A percentile compares a stretch with the other conserved stretches of the same genome.
Conservation (phyloP, 2,888 invertebrate genomes). For the Pristionchus entomophagus region DNA sequence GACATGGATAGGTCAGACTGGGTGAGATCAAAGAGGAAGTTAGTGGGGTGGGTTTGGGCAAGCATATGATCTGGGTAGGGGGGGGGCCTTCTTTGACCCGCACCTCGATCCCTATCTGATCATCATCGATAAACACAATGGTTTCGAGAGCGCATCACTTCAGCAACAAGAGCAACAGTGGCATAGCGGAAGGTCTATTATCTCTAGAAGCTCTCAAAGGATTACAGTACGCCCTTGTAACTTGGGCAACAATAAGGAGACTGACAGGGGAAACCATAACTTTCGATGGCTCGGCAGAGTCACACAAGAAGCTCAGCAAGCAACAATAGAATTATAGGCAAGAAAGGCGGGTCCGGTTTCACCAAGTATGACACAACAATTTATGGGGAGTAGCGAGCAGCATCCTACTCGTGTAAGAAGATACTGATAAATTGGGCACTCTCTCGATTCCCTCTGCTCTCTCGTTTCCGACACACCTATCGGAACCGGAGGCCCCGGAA, state of each 20-base stretch:
- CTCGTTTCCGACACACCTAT: background rate
- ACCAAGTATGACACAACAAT: background rate
- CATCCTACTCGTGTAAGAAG: slow-evolving; percentile 7
- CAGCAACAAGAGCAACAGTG: slow-evolving; percentile 2
- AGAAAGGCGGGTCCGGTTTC: slow-evolving; percentile 4
- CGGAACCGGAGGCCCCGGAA: background rate
- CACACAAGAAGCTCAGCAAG: slow-evolving; percentile 15
- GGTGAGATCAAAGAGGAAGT: slow-evolving; percentile 6
- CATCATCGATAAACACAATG: slow-evolving; percentile 14
- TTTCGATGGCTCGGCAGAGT: slow-evolving; percentile 37
- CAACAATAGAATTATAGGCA: slow-evolving; percentile 34
- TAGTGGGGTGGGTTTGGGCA: background rate
- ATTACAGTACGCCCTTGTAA: background rate
- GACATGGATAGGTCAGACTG: slow-evolving; percentile 37
- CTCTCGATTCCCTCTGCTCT: background rate
- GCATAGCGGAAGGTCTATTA: slow-evolving; percentile 31
- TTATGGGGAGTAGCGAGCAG: background rate
- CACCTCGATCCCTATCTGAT: too few relatives aligned
- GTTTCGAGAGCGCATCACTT: slow-evolving; percentile 14
- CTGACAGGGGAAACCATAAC: slow-evolving; percentile 17
- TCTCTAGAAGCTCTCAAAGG: background rate
- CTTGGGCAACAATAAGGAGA: background rate
- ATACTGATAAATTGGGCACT: slow-evolving; percentile 11
- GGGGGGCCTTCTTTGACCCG: background rate
- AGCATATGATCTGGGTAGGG: background rate